Evolutionary conservation across 64 coral and sea anemone genomes (phyloP).

Genomic region (Platygyra sinensis): DNA sequence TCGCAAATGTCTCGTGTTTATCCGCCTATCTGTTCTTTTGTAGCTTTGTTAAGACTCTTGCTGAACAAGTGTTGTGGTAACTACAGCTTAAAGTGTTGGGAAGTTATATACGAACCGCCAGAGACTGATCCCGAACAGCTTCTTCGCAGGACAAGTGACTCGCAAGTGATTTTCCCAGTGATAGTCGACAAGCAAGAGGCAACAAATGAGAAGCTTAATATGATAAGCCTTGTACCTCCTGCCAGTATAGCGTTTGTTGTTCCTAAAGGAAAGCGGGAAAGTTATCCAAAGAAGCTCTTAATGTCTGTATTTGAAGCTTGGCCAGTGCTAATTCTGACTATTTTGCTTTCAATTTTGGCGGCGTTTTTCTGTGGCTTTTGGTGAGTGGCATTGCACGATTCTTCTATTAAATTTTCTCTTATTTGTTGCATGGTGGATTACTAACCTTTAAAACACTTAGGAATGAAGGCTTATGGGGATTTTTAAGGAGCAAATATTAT

Average conservation of each 20-base stretch:
- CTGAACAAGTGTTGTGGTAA: constrained; percentile 73
- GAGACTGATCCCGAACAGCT: constrained; percentile 35
- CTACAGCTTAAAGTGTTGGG: constrained; percentile 60
- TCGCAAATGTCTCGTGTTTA: background rate
- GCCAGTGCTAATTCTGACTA: constrained; percentile 79
- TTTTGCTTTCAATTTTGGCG: constrained; percentile 75
- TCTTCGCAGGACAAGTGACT: constrained; percentile 5
- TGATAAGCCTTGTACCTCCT: constrained; percentile 66
- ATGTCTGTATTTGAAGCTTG: constrained; percentile 83
- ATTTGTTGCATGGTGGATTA: too few species aligned
- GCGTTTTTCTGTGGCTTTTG: constrained; percentile 76
- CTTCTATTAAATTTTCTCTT: too few species aligned
- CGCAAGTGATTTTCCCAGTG: constrained; percentile 72
- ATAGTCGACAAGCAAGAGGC: constrained; percentile 59
- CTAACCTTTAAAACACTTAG: too few species aligned
- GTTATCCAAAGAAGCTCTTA: constrained; percentile 65
- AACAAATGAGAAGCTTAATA: background rate
- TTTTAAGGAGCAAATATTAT: too few species aligned
- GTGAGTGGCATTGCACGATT: constrained; percentile 34
- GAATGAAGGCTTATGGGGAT: too few species aligned
- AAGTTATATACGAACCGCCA: constrained; percentile 34
- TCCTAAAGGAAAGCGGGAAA: constrained; percentile 58
- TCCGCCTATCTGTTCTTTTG: background rate
- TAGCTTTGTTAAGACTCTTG: constrained; percentile 63
- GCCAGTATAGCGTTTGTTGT: constrained; percentile 71